Percentiles rank a stretch among this genome's conserved stretches.
phyloP scores from a whole-genome alignment of 2,888 invertebrate species.

The Monopis laevigella region DNA sequence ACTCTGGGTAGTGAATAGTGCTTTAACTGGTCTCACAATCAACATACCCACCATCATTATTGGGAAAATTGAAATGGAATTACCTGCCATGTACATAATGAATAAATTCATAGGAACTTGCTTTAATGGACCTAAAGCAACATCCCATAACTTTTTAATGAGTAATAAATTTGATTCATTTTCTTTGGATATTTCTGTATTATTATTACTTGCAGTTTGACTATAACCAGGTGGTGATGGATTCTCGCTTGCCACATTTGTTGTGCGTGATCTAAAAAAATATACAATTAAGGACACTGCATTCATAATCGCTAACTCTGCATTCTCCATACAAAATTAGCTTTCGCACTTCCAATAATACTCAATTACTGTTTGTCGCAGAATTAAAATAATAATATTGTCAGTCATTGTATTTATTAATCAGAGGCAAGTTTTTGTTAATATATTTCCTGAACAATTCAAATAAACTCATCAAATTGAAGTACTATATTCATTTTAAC shows the following conservation, averaged over 20 bases:
- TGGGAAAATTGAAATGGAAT: slow-evolving; percentile 98
- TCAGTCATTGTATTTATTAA: too few species aligned
- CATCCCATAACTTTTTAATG: slow-evolving; percentile 96
- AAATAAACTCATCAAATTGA: too few species aligned
- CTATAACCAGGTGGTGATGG: slow-evolving; percentile 88
- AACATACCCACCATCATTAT: slow-evolving; percentile 99
- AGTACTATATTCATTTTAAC: too few species aligned
- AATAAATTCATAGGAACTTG: slow-evolving; percentile 99
- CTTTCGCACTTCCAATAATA: too few species aligned
- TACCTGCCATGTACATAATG: slow-evolving; percentile 99
- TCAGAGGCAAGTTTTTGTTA: too few species aligned
- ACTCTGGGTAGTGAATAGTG: slow-evolving; percentile 87
- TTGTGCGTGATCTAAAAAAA: slow-evolving; percentile 33
- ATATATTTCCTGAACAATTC: too few species aligned
- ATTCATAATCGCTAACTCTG: too few species aligned
- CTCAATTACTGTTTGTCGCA: too few species aligned
- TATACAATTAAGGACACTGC: background rate
- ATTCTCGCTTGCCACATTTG: slow-evolving; percentile 60
- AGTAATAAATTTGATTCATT: slow-evolving; percentile 84
- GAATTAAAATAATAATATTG: too few species aligned
- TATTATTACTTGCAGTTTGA: slow-evolving; percentile 74
- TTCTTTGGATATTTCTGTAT: slow-evolving; percentile 83
- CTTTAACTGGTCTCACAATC: slow-evolving; percentile 95
- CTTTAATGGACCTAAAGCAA: slow-evolving; percentile 93
- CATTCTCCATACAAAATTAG: too few species aligned